Conservation (phyloP, 2,888 invertebrate genomes). For the Caenorhabditis sp. region DNA sequence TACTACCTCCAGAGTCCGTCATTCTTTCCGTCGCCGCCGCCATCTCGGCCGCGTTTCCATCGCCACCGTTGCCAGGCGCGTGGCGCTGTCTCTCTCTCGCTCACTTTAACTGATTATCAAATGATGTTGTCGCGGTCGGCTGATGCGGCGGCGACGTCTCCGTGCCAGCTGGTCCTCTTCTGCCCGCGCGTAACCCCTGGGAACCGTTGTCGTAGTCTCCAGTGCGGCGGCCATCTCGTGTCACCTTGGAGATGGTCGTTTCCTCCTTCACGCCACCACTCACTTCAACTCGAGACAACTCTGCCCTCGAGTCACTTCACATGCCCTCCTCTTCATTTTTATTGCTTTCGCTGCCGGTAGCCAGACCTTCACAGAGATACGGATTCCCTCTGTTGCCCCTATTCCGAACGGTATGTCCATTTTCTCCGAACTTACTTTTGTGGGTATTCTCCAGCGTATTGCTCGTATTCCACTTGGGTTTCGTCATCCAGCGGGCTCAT, state of each 20-base stretch:
- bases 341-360: too few species aligned
- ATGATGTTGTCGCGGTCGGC: not conserved
- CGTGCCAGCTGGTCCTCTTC: not conserved
- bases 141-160: too few species aligned
- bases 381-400: not conserved
- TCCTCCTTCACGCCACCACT: constrained; percentile 21
- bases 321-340: not conserved
- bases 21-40: not conserved
- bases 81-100: not conserved
- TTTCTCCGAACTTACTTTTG: too few species aligned
- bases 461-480: too few species aligned
- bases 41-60: constrained; percentile 32
- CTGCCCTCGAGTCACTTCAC: constrained; percentile 11
- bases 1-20: constrained; percentile 7
- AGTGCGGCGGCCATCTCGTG: constrained; percentile 12
- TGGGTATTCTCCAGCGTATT: not conserved
- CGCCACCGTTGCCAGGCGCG: constrained; percentile 45
- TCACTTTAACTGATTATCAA: constrained; percentile 20
- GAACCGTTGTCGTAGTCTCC: constrained; percentile 40
- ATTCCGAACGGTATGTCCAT: too few species aligned
- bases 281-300: constrained; percentile 18
- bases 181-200: constrained; percentile 17
- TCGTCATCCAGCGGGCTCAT: too few species aligned
- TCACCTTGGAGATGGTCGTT: constrained; percentile 60
- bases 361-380: too few species aligned